Conservation (phyloP, 2,888 invertebrate species). For the Sarcophaga variegata region DNA sequence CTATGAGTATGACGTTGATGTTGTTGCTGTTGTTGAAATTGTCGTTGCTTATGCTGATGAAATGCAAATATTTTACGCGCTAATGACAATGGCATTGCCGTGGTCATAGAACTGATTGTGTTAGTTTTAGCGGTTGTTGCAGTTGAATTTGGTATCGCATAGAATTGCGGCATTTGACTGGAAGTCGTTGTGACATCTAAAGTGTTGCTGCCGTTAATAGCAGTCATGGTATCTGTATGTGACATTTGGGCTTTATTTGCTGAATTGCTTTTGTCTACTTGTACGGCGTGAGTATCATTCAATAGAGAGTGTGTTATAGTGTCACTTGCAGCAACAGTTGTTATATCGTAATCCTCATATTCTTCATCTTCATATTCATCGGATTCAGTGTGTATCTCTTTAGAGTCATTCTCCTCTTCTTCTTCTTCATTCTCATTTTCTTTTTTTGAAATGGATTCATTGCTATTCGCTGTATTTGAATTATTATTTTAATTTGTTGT, state of each 20-base stretch:
- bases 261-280: background rate
- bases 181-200: conserved; percentile 16
- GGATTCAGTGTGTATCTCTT: conserved; percentile 59
- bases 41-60: conserved; percentile 30
- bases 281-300: background rate
- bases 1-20: conserved; percentile 57
- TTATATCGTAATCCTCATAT: conserved; percentile 63
- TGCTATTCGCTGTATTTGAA: conserved; percentile 12
- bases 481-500: background rate
- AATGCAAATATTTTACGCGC: conserved; percentile 57
- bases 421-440: conserved; percentile 29
- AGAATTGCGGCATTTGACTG: conserved; percentile 34
- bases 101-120: conserved; percentile 27
- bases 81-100: conserved; percentile 59
- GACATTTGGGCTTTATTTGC: conserved; percentile 9
- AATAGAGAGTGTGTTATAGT: background rate
- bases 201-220: background rate
- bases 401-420: conserved; percentile 28
- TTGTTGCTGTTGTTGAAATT: conserved; percentile 33
- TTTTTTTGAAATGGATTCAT: conserved; percentile 33
- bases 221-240: conserved; percentile 25
- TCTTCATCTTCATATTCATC: conserved; percentile 39
- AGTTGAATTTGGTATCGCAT: conserved; percentile 7
- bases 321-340: conserved; percentile 50
- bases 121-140: background rate